Percentiles rank a stretch among this genome's conserved stretches.
Conservation (phyloP, 2,797 vertebrate genomes). For the Cynopterus sphinx region DNA sequence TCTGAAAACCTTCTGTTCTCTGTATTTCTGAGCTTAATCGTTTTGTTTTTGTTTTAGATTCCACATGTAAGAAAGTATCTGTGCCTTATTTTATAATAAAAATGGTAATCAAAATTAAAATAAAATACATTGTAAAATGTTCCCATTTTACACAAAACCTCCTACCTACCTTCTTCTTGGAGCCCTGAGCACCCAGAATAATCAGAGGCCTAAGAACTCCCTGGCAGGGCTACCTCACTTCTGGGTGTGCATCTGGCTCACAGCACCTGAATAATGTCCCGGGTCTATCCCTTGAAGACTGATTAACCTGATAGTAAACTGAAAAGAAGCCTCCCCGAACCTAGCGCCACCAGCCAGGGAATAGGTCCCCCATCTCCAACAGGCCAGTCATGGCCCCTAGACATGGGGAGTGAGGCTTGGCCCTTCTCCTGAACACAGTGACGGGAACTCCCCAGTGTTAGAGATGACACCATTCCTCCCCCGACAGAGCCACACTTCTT, state of each 20-base stretch:
- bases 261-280: neutral
- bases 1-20: no score
- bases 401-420: neutral
- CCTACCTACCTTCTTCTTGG: accelerated
- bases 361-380: neutral
- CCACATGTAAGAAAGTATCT: no score
- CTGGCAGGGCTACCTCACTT: no score
- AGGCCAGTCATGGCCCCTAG: no score
- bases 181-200: neutral
- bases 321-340: neutral
- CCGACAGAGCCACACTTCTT: neutral
- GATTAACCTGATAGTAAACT: neutral
- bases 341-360: neutral
- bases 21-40: no score
- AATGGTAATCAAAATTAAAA: neutral
- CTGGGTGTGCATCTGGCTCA: neutral
- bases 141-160: neutral
- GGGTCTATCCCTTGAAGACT: neutral
- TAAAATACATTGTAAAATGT: neutral
- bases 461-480: neutral
- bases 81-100: neutral
- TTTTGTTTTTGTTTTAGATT: no score
- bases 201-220: no score
- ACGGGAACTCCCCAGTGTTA: neutral
- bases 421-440: accelerated